phyloP scores from a whole-genome alignment of 2,797 vertebrate species.

The Hemitrygon akajei region DNA sequence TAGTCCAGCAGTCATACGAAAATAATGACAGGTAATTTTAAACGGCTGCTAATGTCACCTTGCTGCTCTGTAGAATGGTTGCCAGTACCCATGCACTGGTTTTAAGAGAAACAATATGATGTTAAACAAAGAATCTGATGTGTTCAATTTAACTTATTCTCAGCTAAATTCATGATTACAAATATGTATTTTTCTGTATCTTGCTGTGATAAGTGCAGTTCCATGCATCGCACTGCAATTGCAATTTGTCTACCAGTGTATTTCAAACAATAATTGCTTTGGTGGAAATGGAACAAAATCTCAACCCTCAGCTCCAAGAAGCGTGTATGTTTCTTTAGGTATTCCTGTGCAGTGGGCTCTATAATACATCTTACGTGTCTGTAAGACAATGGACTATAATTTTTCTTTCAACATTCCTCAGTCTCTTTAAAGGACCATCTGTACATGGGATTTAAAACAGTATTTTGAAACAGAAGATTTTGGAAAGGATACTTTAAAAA shows the following conservation, averaged over 20 bases:
- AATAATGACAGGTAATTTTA: not conserved
- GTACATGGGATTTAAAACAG: no score
- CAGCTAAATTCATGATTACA: not conserved
- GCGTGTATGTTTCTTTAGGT: not conserved
- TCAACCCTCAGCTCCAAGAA: not conserved
- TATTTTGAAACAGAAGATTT: no score
- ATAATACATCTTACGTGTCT: no score
- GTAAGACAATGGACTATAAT: no score
- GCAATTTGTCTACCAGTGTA: not conserved
- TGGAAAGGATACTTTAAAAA: no score
- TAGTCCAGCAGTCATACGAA: not conserved
- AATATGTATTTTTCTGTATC: not conserved
- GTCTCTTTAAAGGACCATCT: no score
- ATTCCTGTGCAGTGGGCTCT: not conserved
- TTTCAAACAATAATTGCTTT: not conserved
- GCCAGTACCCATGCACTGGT: no score
- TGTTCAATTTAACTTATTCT: not conserved
- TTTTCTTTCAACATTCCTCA: no score
- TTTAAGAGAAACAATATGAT: not conserved
- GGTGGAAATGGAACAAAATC: not conserved
- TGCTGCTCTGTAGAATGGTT: not conserved
- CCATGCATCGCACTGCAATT: not conserved
- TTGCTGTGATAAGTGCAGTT: not conserved
- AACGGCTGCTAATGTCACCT: not conserved
- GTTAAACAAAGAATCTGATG: not conserved